Base-by-base conservation (phyloP, 2,888 invertebrate species). In the Frankliniella intonsa region DNA sequence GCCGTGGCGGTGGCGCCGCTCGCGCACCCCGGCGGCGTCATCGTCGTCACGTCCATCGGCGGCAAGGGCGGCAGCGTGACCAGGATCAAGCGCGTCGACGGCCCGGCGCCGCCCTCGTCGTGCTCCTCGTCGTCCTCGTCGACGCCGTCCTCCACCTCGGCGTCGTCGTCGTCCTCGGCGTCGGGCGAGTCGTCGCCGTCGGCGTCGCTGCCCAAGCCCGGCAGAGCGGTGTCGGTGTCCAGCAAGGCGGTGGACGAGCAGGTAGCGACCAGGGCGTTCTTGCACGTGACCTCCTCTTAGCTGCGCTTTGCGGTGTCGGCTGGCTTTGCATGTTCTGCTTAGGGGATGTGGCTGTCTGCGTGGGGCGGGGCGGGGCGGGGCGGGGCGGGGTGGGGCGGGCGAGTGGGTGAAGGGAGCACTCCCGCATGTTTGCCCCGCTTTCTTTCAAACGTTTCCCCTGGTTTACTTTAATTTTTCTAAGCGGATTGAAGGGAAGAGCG, bases 1-100 rank as follows among this genome's bases (percentile, higher is more conserved):
- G 89, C 90, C 90, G 90, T 88, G 89, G 88, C 88, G 89, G 89
- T 27, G 91, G 19, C 19, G 90, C 19, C 69, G 9, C 38, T 38
- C 22, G 87, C 91, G 91, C 91, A 12, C 50, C 50, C 22, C 69
- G 69, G 69, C 10, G 69, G 22, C 69, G 22, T 25, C 69, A 76
- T 76, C 25, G 69, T 76, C 22, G 69, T 76, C 22, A 76, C 69
- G 25, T 76, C 69, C 69, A 76, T 76, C 69, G 69, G 69, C 25
- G 69, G 22, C 8, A n/a, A 22, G 22, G 69, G 69, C 69, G 69
- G 69, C 69, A 76, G 69, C 69, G 69, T 76, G 22, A 76, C 69
- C 69, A 76, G 25, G 69, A 76, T 76, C 69, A 76, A 76, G 69
- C 69, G 69, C 25, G 69, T 76, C 22, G 22, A 22, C 25, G 17